Evolutionary conservation across 2,113 vertebrate species (phyloP).

Genomic region (Panthera tigris): DNA sequence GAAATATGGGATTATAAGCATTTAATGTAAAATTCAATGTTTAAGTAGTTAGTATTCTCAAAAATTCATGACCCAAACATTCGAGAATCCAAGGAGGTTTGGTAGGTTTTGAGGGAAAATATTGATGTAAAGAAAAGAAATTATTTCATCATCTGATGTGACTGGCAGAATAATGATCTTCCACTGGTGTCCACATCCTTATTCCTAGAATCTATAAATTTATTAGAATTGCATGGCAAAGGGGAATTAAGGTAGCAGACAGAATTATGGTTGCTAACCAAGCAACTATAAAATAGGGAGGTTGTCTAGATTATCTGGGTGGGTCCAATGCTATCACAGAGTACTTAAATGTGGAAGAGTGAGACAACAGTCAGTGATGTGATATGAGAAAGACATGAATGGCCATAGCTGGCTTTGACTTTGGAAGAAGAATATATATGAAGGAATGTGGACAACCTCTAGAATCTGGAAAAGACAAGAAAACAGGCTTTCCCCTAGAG

Average conservation of each 20-base stretch:
- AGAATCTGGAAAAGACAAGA: not conserved
- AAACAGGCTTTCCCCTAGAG: not conserved
- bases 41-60: not conserved
- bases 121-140: not conserved
- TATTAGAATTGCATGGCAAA: not conserved
- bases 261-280: not conserved
- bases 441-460: not conserved
- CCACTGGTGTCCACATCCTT: not conserved
- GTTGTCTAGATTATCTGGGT: not conserved
- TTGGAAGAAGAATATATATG: not conserved
- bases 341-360: not conserved
- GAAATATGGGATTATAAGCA: not conserved
- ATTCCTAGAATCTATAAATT: not conserved
- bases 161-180: not conserved
- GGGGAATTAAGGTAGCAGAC: not conserved
- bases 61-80: not conserved
- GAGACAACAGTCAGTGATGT: not conserved
- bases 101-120: not conserved
- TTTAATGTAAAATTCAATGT: slow-evolving; percentile 32
- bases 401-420: not conserved
- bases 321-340: not conserved
- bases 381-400: not conserved
- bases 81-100: not conserved
- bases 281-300: not conserved
- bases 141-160: not conserved